These are phyloP conservation scores for Aricia artaxerxes DNA, from an alignment of 2,888 invertebrate genomes.

Conservation along the genomic window DNA sequence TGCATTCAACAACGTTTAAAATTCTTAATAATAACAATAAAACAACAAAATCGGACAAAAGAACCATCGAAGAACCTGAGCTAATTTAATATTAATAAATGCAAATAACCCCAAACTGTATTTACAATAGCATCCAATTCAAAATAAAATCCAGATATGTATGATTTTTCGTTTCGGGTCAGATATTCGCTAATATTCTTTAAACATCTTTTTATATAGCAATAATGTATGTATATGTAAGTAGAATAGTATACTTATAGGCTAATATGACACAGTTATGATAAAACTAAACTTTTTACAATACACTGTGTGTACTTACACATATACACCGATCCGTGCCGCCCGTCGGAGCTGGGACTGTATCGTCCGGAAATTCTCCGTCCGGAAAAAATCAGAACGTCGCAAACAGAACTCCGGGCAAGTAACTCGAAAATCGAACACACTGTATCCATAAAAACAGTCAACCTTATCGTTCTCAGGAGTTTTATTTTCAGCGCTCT, in stretches of 20 bases:
- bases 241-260: constrained; percentile 76
- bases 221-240: constrained; percentile 70
- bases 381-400: neutral
- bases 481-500: neutral
- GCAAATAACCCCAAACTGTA: constrained; percentile 72
- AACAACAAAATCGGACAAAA: constrained; percentile 74
- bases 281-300: constrained; percentile 74
- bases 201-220: constrained; percentile 70
- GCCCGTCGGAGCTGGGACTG: neutral
- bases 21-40: constrained; percentile 79
- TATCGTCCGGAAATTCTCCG: neutral
- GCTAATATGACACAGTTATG: constrained; percentile 79
- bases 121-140: constrained; percentile 58
- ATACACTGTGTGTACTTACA: constrained; percentile 77
- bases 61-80: constrained; percentile 75
- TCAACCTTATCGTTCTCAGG: neutral
- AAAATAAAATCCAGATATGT: constrained; percentile 48
- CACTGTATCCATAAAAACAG: neutral
- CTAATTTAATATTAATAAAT: constrained; percentile 67
- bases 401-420: neutral
- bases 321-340: constrained; percentile 67
- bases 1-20: constrained; percentile 76
- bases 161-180: constrained; percentile 51
- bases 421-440: neutral
- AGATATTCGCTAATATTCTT: constrained; percentile 73